Evolutionary conservation across 1,140 invertebrate genomes (phyloP).

Genomic region (Cyclargus thomasi): DNA sequence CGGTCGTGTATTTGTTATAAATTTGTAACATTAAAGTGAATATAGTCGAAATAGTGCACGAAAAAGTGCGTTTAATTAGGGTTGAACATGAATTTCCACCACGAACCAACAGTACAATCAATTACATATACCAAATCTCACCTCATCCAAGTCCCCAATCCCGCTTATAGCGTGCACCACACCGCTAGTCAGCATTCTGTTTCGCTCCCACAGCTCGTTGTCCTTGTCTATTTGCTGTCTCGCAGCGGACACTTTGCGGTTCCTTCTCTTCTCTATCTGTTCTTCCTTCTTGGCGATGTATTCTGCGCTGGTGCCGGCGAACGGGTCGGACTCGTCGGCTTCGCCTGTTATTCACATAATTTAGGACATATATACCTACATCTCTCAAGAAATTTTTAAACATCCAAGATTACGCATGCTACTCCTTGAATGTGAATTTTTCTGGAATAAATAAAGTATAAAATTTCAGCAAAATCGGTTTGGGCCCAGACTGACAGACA

Average conservation of each 20-base stretch:
- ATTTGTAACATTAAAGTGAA: too few species aligned
- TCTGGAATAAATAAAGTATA: too few species aligned
- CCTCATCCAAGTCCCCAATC: conserved; percentile 96
- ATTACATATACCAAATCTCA: conserved; percentile 31
- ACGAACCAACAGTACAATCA: too few species aligned
- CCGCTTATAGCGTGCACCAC: conserved; percentile 93
- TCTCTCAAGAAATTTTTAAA: too few species aligned
- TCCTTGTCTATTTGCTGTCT: conserved; percentile 97
- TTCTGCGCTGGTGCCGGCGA: conserved; percentile 91
- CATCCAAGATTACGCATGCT: too few species aligned
- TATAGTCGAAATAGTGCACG: too few species aligned
- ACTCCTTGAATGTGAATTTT: too few species aligned
- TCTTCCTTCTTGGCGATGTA: conserved; percentile 94
- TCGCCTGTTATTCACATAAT: conserved; percentile 75
- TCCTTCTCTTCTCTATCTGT: conserved; percentile 91
- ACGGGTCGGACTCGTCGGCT: conserved; percentile 95
- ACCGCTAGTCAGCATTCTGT: conserved; percentile 97
- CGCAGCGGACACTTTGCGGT: conserved; percentile 94
- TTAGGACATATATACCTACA: too few species aligned
- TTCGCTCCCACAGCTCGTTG: conserved; percentile 99
- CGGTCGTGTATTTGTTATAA: too few species aligned
- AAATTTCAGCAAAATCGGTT: too few species aligned
- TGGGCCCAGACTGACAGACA: background rate
- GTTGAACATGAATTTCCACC: too few species aligned
- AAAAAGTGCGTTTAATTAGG: too few species aligned